These are phyloP conservation scores for Puma concolor DNA, from an alignment of 2,113 vertebrate species.

Conservation along the genomic window DNA sequence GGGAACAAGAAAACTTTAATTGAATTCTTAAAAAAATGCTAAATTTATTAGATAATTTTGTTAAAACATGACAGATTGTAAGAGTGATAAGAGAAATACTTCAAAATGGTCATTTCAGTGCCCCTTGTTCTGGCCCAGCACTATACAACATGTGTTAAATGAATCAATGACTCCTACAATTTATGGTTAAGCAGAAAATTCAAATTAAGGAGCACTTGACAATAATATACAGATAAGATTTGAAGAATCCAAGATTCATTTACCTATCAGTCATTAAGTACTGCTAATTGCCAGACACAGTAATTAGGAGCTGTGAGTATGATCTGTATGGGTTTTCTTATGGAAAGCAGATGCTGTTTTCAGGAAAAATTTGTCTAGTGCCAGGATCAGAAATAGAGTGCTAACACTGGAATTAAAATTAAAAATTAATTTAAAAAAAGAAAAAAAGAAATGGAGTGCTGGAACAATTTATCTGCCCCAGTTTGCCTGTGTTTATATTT, in stretches of 20 bases:
- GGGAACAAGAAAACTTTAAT: constrained; percentile 24
- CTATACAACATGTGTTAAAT: neutral
- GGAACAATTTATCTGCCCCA: neutral
- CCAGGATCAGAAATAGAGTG: constrained; percentile 18
- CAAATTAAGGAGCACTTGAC: neutral
- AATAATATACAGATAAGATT: constrained; percentile 1
- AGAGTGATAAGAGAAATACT: neutral
- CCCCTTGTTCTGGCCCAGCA: neutral
- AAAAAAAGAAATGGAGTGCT: neutral
- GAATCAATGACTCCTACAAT: neutral
- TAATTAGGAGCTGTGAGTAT: neutral
- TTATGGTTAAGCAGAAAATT: constrained; percentile 15
- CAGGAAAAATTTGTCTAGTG: neutral
- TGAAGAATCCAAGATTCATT: constrained; percentile 43
- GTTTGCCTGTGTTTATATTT: constrained; percentile 3
- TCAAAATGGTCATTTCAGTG: constrained; percentile 12
- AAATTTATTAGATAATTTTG: constrained; percentile 2
- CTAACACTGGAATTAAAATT: neutral
- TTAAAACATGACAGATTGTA: constrained; percentile 35
- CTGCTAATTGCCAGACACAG: neutral
- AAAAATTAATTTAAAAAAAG: neutral
- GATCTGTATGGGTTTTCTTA: neutral
- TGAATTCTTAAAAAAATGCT: constrained; percentile 51
- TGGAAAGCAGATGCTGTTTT: constrained; percentile 2
- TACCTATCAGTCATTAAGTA: neutral